Conservation (phyloP, 2,888 invertebrate species). For the Melanostoma mellinum region DNA sequence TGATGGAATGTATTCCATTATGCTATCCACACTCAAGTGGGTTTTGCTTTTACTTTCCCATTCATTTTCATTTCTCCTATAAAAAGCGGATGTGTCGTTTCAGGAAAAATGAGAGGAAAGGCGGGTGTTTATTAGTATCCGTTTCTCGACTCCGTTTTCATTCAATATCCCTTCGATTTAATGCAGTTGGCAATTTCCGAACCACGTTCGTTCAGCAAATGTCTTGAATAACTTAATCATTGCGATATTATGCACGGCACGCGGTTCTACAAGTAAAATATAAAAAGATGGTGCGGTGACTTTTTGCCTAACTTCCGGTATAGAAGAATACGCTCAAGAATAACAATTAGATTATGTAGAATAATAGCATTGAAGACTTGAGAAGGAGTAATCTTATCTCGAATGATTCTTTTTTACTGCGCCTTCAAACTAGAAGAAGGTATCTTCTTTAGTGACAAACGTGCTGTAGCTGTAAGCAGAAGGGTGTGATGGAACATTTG, state of each 20-base stretch:
- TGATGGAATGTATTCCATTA: slow-evolving; percentile 47
- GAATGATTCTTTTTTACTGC: slow-evolving; percentile 27
- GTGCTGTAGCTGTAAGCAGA: slow-evolving; percentile 34
- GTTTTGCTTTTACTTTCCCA: slow-evolving; percentile 16
- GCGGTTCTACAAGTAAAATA: slow-evolving; percentile 22
- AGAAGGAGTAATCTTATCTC: slow-evolving; percentile 45
- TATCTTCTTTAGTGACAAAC: slow-evolving; percentile 15
- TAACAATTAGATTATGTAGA: slow-evolving; percentile 64
- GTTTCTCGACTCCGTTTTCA: slow-evolving; percentile 9
- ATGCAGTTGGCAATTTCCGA: slow-evolving; percentile 55
- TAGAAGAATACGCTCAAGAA: slow-evolving; percentile 56
- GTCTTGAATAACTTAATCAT: slow-evolving; percentile 69
- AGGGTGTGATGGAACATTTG: slow-evolving; percentile 40
- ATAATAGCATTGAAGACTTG: slow-evolving; percentile 30
- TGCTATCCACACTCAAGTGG: slow-evolving; percentile 16
- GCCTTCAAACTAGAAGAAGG: neutral
- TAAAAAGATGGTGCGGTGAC: slow-evolving; percentile 21
- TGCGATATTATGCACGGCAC: slow-evolving; percentile 51
- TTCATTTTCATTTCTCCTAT: slow-evolving; percentile 1
- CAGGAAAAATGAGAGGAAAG: neutral
- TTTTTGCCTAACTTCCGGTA: slow-evolving; percentile 57
- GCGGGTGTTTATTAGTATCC: slow-evolving; percentile 35
- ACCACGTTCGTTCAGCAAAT: slow-evolving; percentile 52
- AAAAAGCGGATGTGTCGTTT: slow-evolving; percentile 4
- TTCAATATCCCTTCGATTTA: slow-evolving; percentile 45